phyloP scores from a whole-genome alignment of 2,888 invertebrate genomes.

The Athripsodes cinereus region DNA sequence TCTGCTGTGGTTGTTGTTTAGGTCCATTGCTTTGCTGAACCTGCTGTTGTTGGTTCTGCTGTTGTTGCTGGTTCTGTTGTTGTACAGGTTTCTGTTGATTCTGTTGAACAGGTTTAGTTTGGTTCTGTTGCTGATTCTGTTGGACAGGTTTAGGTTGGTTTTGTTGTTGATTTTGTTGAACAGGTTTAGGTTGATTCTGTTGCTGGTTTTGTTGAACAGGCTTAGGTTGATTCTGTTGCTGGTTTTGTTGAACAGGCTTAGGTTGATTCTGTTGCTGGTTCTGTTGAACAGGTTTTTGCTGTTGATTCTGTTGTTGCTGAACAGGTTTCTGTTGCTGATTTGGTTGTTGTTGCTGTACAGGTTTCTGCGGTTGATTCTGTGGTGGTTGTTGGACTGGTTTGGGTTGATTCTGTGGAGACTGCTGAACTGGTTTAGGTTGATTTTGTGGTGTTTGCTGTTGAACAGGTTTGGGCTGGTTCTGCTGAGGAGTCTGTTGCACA shows the following conservation, averaged over 20 bases:
- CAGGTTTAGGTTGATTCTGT: background rate
- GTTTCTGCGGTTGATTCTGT: background rate
- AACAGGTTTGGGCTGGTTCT: background rate
- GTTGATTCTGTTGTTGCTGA: background rate
- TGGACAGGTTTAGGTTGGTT: background rate
- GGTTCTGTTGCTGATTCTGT: slow-evolving; percentile 1
- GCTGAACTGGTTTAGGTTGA: background rate
- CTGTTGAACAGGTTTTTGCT: background rate
- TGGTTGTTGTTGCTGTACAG: slow-evolving; percentile 1
- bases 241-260: background rate
- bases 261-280: slow-evolving; percentile 3
- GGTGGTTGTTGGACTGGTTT: background rate
- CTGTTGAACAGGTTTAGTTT: background rate
- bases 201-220: background rate
- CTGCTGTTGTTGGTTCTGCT: background rate
- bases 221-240: slow-evolving; percentile 1
- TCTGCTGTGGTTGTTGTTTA: slow-evolving; percentile 3
- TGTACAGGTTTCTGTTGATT: slow-evolving; percentile 3
- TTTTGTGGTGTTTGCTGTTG: background rate
- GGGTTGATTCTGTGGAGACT: background rate
- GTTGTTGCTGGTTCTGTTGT: slow-evolving; percentile 4
- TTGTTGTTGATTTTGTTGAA: slow-evolving; percentile 2
- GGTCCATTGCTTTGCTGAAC: slow-evolving; percentile 7
- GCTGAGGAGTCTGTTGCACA: background rate
- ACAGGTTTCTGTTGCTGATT: background rate